Evolutionary conservation across 1,140 invertebrate genomes (phyloP), one percentile per base, ranked within the genome.

Genomic region (Hestina assimilis): DNA sequence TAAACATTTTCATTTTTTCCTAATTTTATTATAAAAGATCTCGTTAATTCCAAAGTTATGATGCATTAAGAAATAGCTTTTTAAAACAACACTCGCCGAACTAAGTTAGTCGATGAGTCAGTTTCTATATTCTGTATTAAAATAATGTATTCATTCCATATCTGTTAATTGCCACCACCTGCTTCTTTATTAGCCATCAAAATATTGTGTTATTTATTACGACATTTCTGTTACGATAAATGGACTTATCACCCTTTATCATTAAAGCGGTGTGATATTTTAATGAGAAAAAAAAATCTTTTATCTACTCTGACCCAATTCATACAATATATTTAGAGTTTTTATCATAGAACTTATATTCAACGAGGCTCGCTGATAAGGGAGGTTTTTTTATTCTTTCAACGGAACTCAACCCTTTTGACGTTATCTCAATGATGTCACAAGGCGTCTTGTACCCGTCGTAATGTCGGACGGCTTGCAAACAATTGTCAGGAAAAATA

Each of bases 371-470:
- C 43, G 23, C 40, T 75, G 75, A 78, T 78, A 78, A 78, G 64
- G 51, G 47, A 46, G 15, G 45, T 60, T 71, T 71, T 76, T 76
- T 68, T 69, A 56, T 70, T 74, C 76, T 69, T 69, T 61, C 59
- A 40, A 52, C 75, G 70, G 66, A 69, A 74, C 68, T 70, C 70
- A 75, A 80, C 77, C 77, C 77, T 74, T 74, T 72, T 67, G 72
- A 72, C 70, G 72, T 72, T 80, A 80, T 80, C 77, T 69, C 52
- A 53, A 68, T 72, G 75, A 78, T 67, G 77, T 75, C 72, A 77
- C 70, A 53, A 54, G 74, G 72, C 72, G 77, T 75, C 72, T 75
- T 69, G 47, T 57, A 59, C 65, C 63, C 59, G 43, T 55, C 66
- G 60, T 46, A 43, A 42, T 47, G 58, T 63, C 53, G 57, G 59